Evolutionary conservation across 2,113 vertebrate genomes (phyloP).

Genomic region (Callopanchax toddi): DNA sequence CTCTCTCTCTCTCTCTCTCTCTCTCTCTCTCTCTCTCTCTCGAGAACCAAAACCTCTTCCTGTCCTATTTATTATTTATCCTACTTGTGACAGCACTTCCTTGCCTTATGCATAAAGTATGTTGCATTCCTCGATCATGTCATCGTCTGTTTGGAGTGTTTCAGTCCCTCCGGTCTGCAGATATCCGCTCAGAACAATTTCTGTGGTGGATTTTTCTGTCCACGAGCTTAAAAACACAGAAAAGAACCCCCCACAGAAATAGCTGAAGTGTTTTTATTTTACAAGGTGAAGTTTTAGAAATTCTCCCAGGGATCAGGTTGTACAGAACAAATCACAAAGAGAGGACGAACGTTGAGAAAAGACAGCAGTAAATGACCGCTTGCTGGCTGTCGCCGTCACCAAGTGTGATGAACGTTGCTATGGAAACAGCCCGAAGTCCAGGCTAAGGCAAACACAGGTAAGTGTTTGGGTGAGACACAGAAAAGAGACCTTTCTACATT

Average conservation of each 20-base stretch:
- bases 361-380: slow-evolving; percentile 21
- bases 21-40: neutral
- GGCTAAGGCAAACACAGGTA: slow-evolving; percentile 62
- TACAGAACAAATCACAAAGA: slow-evolving; percentile 7
- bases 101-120: slow-evolving; percentile 2
- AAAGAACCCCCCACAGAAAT: neutral
- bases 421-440: slow-evolving; percentile 75
- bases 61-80: slow-evolving; percentile 16
- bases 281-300: neutral
- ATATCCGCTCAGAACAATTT: neutral
- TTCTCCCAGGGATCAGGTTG: neutral
- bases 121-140: neutral
- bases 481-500: slow-evolving; percentile 1
- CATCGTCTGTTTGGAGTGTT: neutral
- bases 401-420: slow-evolving; percentile 50
- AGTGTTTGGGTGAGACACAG: slow-evolving; percentile 12
- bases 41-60: slow-evolving; percentile 21
- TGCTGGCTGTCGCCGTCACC: slow-evolving; percentile 12
- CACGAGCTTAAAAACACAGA: neutral
- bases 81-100: slow-evolving; percentile 5
- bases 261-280: neutral
- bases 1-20: too few species aligned
- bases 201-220: neutral
- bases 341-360: neutral
- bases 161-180: neutral